Percentiles rank a stretch among this genome's conserved stretches.
phyloP scores from a whole-genome alignment of 1,140 invertebrate genomes.

The Scaptomyza graminum region DNA sequence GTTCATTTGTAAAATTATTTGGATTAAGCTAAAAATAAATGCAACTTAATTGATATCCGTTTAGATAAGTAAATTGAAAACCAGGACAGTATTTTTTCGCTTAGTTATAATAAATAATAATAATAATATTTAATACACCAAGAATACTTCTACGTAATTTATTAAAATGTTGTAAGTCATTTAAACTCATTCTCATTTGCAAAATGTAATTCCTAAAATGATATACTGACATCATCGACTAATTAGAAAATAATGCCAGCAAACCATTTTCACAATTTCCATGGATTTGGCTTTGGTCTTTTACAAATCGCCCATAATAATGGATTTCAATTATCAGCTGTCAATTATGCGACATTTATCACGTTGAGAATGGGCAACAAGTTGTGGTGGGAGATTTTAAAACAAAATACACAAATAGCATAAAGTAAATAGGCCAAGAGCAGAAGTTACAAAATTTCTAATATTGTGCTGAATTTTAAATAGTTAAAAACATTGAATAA shows the following conservation, averaged over 20 bases:
- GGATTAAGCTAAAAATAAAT: no score
- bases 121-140: no score
- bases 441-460: slow-evolving; percentile 39
- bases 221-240: slow-evolving; percentile 34
- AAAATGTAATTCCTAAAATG: slow-evolving; percentile 6
- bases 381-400: not conserved
- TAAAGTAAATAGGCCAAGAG: slow-evolving; percentile 39
- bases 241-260: slow-evolving; percentile 43
- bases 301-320: slow-evolving; percentile 38
- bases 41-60: no score
- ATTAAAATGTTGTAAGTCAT: no score
- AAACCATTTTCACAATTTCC: slow-evolving; percentile 33
- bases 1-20: no score
- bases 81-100: no score
- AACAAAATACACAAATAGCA: slow-evolving; percentile 25
- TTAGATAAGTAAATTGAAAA: no score
- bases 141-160: no score
- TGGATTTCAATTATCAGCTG: slow-evolving; percentile 71
- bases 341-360: slow-evolving; percentile 69
- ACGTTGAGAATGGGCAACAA: slow-evolving; percentile 33
- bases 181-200: no score
- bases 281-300: slow-evolving; percentile 12
- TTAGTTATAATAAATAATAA: no score
- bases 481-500: slow-evolving; percentile 30
- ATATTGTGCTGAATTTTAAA: slow-evolving; percentile 37